Evolutionary conservation across 2,113 vertebrate species (phyloP), one percentile per base, ranked within the genome.

Genomic region (Datnioides undecimradiatus): DNA sequence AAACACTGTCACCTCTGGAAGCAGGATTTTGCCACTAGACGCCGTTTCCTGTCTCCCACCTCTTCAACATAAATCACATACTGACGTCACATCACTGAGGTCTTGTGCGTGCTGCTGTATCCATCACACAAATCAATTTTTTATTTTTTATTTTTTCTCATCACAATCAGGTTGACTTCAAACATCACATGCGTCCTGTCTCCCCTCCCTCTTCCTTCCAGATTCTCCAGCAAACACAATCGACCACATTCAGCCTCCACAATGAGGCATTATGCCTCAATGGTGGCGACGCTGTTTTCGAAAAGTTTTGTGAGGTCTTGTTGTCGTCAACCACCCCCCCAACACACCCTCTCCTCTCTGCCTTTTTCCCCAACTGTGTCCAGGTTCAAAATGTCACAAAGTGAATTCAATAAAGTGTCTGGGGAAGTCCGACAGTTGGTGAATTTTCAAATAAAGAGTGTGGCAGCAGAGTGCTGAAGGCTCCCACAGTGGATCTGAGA

Each of bases 231-330:
- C 79, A 64, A 86, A 90, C 90, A 94, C 93, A 95, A 93, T 93
- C 86, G 33, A 46, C 57, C 86, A 90, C 92, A 93, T 93, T 94
- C 88, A 94, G 83, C 40, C 59, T 62, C 68, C 77, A 95, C 94
- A 95, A 93, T 91, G 90, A 89, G 36, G 83, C 93, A 80, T 92
- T 95, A 92, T 95, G 87, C 85, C 67, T 76, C 77, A 88, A 85
- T 75, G 71, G 87, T 90, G 80, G 82, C 69, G 13, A 87, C 34
- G 45, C 73, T 68, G 82, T 89, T 87, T 79, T 86, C 23, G 1
- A 73, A 66, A 85, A 78, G 82, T 90, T 85, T 75, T 93, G 88
- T 91, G 84, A 93, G 88, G 84, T 80, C 85, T 93, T 88, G 60
- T 92, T 93, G 92, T 94, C 23, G 74, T 31, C 33, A 70, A n/a